A percentile compares a stretch with the other conserved stretches of the same genome.
Conservation (phyloP, 2,113 vertebrate genomes). For the Apaloderma vittatum region DNA sequence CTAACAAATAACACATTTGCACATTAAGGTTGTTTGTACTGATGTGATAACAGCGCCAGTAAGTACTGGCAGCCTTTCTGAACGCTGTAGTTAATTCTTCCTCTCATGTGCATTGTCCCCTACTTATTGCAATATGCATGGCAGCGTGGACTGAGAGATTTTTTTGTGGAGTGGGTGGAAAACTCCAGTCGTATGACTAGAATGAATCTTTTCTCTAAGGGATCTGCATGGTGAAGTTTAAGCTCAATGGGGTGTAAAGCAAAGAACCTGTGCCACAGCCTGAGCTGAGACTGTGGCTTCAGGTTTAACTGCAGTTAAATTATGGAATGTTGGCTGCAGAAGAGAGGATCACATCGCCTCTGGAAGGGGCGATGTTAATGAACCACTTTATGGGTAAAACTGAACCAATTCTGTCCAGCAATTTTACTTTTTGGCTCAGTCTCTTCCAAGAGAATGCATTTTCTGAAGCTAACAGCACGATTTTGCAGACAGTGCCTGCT, state of each 20-base stretch:
- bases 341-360: background rate
- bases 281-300: background rate
- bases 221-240: background rate
- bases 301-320: background rate
- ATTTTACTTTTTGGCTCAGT: no score
- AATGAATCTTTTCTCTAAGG: background rate
- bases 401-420: no score
- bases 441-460: no score
- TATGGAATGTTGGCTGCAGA: background rate
- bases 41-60: fast-evolving
- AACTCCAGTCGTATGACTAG: background rate
- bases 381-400: background rate
- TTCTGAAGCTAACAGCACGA: no score
- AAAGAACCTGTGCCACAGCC: background rate
- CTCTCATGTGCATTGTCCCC: background rate
- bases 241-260: background rate
- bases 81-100: background rate
- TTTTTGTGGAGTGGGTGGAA: fast-evolving
- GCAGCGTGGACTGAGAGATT: background rate
- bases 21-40: background rate
- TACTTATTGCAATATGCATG: background rate
- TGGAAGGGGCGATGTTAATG: background rate
- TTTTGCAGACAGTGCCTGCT: no score
- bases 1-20: background rate
- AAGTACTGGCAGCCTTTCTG: background rate